A percentile compares a stretch with the other conserved stretches of the same genome.
These are phyloP conservation scores for Centropus bengalensis DNA, from an alignment of 2,113 vertebrate species.

Conservation along the genomic window DNA sequence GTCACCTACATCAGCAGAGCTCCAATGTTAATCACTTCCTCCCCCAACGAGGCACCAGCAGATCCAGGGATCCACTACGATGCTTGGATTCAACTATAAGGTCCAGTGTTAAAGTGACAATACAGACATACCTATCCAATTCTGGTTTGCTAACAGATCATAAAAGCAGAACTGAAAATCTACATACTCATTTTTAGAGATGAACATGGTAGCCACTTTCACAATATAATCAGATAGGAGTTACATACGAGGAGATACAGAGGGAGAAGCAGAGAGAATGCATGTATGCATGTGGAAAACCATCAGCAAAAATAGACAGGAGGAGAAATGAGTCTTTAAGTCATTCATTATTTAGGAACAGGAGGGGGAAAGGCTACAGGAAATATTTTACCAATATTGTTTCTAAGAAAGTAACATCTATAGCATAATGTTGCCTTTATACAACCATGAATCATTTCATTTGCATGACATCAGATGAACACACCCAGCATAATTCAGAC, in stretches of 20 bases:
- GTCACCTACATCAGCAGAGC: neutral
- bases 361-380: neutral
- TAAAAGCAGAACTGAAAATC: neutral
- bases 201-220: neutral
- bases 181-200: neutral
- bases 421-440: neutral
- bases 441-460: neutral
- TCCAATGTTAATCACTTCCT: fast-evolving
- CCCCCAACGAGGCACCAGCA: neutral
- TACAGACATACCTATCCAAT: neutral
- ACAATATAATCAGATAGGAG: neutral
- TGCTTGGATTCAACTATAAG: fast-evolving
- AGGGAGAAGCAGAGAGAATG: neutral
- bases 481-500: slow-evolving; percentile 45
- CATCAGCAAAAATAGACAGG: neutral
- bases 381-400: neutral
- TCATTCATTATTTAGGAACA: neutral
- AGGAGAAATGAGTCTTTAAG: neutral
- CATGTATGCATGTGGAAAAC: neutral
- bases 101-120: neutral
- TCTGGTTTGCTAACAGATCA: neutral
- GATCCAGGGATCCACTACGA: neutral
- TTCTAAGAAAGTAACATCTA: slow-evolving; percentile 27
- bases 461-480: neutral
- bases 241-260: neutral